A percentile compares a stretch with the other conserved stretches of the same genome.
These are phyloP conservation scores for Sus cebifrons DNA, from an alignment of 2,797 vertebrate genomes.

Conservation along the genomic window DNA sequence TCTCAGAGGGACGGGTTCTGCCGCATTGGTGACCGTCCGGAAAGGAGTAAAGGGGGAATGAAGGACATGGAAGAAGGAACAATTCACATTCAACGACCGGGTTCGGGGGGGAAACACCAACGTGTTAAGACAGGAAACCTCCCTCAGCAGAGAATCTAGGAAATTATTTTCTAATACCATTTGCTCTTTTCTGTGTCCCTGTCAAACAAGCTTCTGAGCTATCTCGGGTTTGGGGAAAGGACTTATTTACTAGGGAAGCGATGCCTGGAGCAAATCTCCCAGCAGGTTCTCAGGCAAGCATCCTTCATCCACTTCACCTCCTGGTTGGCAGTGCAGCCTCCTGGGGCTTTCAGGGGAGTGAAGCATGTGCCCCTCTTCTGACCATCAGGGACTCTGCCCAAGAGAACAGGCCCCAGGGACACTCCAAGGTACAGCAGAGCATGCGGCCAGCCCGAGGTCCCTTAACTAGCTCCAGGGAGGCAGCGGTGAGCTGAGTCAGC, in stretches of 20 bases:
- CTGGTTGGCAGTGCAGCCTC: not conserved
- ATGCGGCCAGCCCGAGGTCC: not conserved
- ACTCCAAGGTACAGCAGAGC: not conserved
- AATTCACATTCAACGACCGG: not conserved
- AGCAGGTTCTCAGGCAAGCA: not conserved
- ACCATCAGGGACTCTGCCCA: not conserved
- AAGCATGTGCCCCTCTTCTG: not conserved
- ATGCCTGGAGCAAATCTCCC: not conserved
- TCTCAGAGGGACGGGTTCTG: not conserved
- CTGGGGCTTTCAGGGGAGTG: accelerated
- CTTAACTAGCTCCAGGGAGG: not conserved
- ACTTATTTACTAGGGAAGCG: not conserved
- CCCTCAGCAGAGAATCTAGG: not conserved
- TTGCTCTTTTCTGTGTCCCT: not conserved
- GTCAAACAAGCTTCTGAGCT: not conserved
- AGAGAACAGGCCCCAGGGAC: not conserved
- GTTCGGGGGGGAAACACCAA: not conserved
- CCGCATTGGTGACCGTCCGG: accelerated
- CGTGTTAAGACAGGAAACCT: not conserved
- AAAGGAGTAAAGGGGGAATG: not conserved
- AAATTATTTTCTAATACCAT: not conserved
- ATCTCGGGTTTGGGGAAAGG: not conserved
- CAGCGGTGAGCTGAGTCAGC: not conserved
- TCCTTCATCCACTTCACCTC: not conserved
- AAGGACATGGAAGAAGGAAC: not conserved